Percentiles rank a stretch among this genome's conserved stretches.
Conservation (phyloP, 2,888 invertebrate species). For the Coelopa pilipes region DNA sequence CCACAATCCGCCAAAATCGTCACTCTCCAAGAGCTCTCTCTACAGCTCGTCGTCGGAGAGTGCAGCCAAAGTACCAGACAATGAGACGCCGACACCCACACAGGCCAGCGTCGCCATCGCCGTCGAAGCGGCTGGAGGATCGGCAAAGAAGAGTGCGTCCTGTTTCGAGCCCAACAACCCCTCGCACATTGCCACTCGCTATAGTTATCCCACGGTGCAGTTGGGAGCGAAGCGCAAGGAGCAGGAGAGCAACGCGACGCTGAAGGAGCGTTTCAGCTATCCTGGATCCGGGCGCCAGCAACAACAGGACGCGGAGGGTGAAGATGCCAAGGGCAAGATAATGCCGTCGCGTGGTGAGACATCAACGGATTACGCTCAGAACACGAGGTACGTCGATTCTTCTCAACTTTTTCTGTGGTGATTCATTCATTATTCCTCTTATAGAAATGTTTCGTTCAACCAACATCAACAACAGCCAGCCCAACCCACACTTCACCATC, state of each 20-base stretch:
- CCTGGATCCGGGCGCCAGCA: slow-evolving; percentile 55
- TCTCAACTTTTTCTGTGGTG: too few relatives aligned
- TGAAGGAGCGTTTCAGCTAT: slow-evolving; percentile 66
- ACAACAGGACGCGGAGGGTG: background rate
- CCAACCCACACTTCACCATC: slow-evolving; percentile 30
- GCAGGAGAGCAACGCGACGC: slow-evolving; percentile 50
- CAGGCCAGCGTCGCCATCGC: slow-evolving; percentile 3
- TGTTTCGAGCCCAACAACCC: slow-evolving; percentile 41
- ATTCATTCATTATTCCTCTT: slow-evolving; percentile 2
- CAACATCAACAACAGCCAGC: slow-evolving; percentile 37
- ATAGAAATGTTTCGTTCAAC: slow-evolving; percentile 45
- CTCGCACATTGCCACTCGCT: slow-evolving; percentile 51
- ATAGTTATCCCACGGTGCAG: slow-evolving; percentile 66
- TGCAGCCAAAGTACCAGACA: slow-evolving; percentile 38
- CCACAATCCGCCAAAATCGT: slow-evolving; percentile 63
- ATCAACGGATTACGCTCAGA: background rate
- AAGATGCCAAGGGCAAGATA: background rate
- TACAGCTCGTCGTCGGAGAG: slow-evolving; percentile 42
- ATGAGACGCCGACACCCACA: slow-evolving; percentile 26
- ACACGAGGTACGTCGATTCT: background rate
- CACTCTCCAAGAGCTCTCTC: slow-evolving; percentile 50
- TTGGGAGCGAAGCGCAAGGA: slow-evolving; percentile 64
- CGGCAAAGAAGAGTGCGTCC: too few relatives aligned
- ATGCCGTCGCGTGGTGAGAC: slow-evolving; percentile 20
- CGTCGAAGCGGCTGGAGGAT: too few relatives aligned